Evolutionary conservation across 2,888 invertebrate species (phyloP), one percentile per base, ranked within the genome.

Genomic region (Fragum fragum): DNA sequence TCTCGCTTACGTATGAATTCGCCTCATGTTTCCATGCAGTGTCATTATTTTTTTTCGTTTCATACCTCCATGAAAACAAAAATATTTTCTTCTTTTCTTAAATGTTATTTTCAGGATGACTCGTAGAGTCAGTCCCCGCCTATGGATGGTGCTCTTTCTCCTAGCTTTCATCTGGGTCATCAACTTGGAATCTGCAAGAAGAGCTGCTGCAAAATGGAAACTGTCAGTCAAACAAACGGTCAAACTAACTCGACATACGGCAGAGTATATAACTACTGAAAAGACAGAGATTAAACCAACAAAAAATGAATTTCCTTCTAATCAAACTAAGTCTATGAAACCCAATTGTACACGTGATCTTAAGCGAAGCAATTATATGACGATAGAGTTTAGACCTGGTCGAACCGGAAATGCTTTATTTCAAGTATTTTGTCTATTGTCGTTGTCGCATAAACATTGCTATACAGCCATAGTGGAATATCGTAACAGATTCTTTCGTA

Each of bases 331-430:
- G 47, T 3, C 16, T 9, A n/a, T 2, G 9, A 32, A 1, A 1
- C n/a, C n/a, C n/a, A 16, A 36, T 18, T 63, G 63, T 21, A 36
- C 63, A 21, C n/a, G 28, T 18, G 21, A 29, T 9, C 18, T 36
- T 21, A 63, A 36, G 32, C 18, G 14, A 5, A 63, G 21, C 28
- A 32, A 63, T 63, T 63, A 32, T n/a, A 32, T 63, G n/a, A n/a
- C 23, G 7, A 28, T 63, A 63, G 63, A 63, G 3, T 63, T 63
- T n/a, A 18, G 36, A n/a, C 63, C 63, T 7, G 63, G 63, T 0
- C 11, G 36, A 2, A 63, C 63, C 9, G 63, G 63, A 32, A 63
- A 63, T 63, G 63, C 63, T 14, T 21, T 63, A 1, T 36, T 63
- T 36, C 63, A 63, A 36, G 63, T 63, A 18, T 63, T 29, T 32